Percentiles rank a stretch among this genome's conserved stretches.
These are phyloP conservation scores for Pheucticus melanocephalus DNA, from an alignment of 2,113 vertebrate genomes.

Conservation along the genomic window DNA sequence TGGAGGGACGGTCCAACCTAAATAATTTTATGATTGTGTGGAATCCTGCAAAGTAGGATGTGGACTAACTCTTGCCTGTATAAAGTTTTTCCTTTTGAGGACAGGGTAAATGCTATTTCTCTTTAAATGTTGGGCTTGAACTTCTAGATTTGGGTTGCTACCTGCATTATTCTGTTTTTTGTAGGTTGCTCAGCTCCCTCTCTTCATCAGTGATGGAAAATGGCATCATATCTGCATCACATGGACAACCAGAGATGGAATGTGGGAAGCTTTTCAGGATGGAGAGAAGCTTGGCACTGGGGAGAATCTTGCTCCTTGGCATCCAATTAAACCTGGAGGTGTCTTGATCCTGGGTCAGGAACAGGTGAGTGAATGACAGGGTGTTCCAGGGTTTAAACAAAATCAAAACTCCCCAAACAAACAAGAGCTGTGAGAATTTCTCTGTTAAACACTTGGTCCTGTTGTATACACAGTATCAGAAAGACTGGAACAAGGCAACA, in stretches of 20 bases:
- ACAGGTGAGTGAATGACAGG: conserved; percentile 81
- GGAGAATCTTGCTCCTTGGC: conserved; percentile 97
- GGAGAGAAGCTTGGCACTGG: conserved; percentile 93
- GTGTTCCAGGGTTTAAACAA: not conserved
- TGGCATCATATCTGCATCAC: conserved; percentile 99
- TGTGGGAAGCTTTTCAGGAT: conserved; percentile 98
- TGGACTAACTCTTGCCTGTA: not conserved
- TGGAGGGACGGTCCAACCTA: not conserved
- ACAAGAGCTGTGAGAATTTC: not conserved
- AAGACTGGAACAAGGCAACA: not conserved
- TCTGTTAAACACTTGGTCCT: not conserved
- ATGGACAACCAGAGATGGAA: conserved; percentile 96
- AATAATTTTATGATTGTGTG: not conserved
- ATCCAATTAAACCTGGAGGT: conserved; percentile 97
- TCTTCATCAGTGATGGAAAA: conserved; percentile 92
- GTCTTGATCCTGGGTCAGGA: conserved; percentile 96
- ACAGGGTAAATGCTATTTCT: not conserved
- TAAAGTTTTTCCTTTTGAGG: not conserved
- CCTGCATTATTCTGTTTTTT: not conserved
- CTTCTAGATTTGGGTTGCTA: not conserved
- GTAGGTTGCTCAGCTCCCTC: conserved; percentile 92
- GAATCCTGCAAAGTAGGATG: not conserved
- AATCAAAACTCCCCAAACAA: not conserved
- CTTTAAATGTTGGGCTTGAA: not conserved
- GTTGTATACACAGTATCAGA: not conserved